Percentiles rank a stretch among this genome's conserved stretches.
These are phyloP conservation scores for Chymomyza amoena DNA, from an alignment of 2,888 invertebrate species.

Conservation along the genomic window DNA sequence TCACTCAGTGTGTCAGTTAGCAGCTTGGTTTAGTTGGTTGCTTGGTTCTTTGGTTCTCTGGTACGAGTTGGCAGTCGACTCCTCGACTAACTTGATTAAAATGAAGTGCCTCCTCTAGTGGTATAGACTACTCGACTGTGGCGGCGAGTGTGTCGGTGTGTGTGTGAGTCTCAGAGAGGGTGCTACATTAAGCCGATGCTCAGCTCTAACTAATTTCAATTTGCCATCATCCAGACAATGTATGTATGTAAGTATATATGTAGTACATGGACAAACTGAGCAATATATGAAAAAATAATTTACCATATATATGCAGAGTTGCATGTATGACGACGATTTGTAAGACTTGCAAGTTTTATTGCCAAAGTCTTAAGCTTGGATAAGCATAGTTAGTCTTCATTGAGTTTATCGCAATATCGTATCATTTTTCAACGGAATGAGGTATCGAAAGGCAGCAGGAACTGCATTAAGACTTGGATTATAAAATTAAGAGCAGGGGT, in stretches of 20 bases:
- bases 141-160: not conserved
- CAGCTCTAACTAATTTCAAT: slow-evolving; percentile 13
- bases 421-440: not conserved
- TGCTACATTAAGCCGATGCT: slow-evolving; percentile 5
- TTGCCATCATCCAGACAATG: not conserved
- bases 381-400: slow-evolving; percentile 7
- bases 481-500: not conserved
- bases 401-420: not conserved
- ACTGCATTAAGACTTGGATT: too few relatives aligned
- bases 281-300: not conserved
- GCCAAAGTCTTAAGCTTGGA: not conserved
- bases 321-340: not conserved
- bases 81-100: slow-evolving; percentile 55
- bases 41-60: not conserved
- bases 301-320: not conserved
- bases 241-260: not conserved
- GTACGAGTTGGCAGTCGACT: slow-evolving; percentile 35
- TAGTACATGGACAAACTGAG: not conserved
- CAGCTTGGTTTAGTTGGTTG: not conserved
- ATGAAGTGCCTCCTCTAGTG: slow-evolving; percentile 38
- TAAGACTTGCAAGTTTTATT: not conserved
- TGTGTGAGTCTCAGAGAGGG: too few relatives aligned
- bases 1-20: slow-evolving; percentile 41
- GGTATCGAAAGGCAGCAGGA: too few relatives aligned
- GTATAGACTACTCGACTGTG: slow-evolving; percentile 11